Conservation (phyloP, 2,888 invertebrate species). For the Hofmannophila pseudospretella region DNA sequence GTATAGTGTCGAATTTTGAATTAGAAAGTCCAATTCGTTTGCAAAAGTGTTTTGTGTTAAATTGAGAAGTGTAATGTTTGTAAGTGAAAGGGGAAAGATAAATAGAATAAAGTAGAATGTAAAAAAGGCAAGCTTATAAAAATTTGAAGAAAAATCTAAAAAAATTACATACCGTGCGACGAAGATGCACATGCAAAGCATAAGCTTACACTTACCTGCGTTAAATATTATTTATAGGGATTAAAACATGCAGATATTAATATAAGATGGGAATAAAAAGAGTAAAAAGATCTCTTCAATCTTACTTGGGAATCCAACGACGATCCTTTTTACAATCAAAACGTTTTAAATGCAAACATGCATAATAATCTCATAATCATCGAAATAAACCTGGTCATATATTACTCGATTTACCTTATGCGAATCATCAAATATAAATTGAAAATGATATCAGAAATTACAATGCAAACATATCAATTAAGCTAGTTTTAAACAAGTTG, state of each 20-base stretch:
- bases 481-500: constrained; percentile 61
- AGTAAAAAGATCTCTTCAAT: constrained; percentile 50
- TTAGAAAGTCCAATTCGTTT: constrained; percentile 55
- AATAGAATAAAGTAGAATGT: constrained; percentile 51
- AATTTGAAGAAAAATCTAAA: constrained; percentile 25
- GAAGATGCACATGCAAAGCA: constrained; percentile 60
- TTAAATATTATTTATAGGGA: constrained; percentile 18
- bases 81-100: constrained; percentile 55
- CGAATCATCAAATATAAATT: constrained; percentile 45
- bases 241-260: constrained; percentile 8
- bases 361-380: constrained; percentile 36
- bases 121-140: constrained; percentile 58
- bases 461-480: constrained; percentile 67
- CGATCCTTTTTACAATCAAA: constrained; percentile 65
- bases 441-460: constrained; percentile 47
- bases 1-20: constrained; percentile 72
- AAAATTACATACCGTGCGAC: constrained; percentile 55
- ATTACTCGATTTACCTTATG: constrained; percentile 23
- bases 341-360: constrained; percentile 50
- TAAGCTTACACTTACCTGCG: constrained; percentile 53
- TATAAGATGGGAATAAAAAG: constrained; percentile 37
- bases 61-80: constrained; percentile 39
- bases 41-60: constrained; percentile 41
- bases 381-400: constrained; percentile 42
- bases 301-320: constrained; percentile 76